phyloP scores from a whole-genome alignment of 2,113 vertebrate genomes.

The Hemiprocne comata region DNA sequence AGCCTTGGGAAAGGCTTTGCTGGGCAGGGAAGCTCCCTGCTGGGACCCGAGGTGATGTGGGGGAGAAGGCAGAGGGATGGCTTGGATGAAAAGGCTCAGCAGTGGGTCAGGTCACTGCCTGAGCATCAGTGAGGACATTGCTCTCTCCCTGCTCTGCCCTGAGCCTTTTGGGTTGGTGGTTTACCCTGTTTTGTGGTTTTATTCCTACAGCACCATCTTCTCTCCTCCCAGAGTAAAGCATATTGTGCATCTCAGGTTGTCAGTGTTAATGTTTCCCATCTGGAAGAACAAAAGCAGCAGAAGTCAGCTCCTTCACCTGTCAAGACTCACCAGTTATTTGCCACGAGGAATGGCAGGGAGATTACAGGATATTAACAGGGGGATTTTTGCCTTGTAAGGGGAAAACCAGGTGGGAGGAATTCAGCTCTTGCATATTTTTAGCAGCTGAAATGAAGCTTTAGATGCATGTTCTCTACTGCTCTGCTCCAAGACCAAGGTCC shows the following conservation, averaged over 20 bases:
- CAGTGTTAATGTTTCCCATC: neutral
- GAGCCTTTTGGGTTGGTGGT: neutral
- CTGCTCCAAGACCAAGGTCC: neutral
- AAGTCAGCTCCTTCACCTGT: neutral
- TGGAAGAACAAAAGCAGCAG: neutral
- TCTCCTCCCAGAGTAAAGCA: neutral
- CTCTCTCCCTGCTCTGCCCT: neutral
- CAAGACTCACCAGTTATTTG: neutral
- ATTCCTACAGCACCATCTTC: neutral
- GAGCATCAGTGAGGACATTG: neutral
- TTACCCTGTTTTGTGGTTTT: neutral
- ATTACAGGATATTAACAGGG: neutral
- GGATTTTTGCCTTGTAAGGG: neutral
- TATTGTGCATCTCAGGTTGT: neutral
- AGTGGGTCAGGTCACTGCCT: too few species aligned
- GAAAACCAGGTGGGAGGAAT: neutral
- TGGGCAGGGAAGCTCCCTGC: neutral
- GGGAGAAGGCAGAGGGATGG: neutral
- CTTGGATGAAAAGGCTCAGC: fast-evolving
- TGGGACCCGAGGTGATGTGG: neutral
- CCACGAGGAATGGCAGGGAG: neutral
- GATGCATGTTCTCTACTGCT: neutral
- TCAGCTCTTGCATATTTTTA: neutral
- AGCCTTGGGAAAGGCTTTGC: neutral
- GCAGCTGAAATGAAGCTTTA: neutral